Base-by-base conservation (phyloP, 2,113 vertebrate species). In the Albula glossodonta region DNA sequence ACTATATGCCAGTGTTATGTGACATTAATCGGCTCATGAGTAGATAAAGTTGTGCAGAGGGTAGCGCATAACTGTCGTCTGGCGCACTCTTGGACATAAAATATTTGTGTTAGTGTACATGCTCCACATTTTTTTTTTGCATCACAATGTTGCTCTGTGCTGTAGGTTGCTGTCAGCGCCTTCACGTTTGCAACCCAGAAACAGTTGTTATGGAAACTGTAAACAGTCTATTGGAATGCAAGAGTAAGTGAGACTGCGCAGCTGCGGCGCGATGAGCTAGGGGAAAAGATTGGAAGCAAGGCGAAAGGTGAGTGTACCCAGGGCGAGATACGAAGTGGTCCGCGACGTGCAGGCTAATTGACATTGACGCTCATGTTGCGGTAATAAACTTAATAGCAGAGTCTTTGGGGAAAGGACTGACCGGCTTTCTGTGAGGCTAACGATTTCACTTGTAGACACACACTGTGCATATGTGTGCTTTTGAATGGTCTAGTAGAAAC, bases 161-260 rank as follows among this genome's bases (percentile, higher is more conserved):
- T 41, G 31, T 66, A 4, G 17, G 60, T 22, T 66, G 17, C 19
- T 31, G 70, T 74, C 4, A 10, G n/a, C 70, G 70, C 70, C n/a
- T 8, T 74, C 70, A 74, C 70, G 8, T 74, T 1, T 56, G 53
- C 25, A n/a, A 31, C 70, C 19, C 70, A 74, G 70, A 31, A n/a
- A n/a, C 70, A 74, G 82, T 83, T 83, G 48, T 22, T n/a, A 83
- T 83, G 82, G 82, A 70, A 50, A 83, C 57, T 17, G 17, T 70
- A 83, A 66, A 83, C 82, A 22, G 70, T 74, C 17, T 5, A 41
- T 10, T 41, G 8, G 15, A 49, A 70, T 70, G 51, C 13, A 19
- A 1, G n/a, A n/a, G 60, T 15, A 31, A 17, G 17, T 48, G 82
- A 66, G 82, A 56, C 60, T 83, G 60, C 82, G 82, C 82, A 83